Conservation (phyloP, 2,888 invertebrate genomes). For the Thymelicus lineola region DNA sequence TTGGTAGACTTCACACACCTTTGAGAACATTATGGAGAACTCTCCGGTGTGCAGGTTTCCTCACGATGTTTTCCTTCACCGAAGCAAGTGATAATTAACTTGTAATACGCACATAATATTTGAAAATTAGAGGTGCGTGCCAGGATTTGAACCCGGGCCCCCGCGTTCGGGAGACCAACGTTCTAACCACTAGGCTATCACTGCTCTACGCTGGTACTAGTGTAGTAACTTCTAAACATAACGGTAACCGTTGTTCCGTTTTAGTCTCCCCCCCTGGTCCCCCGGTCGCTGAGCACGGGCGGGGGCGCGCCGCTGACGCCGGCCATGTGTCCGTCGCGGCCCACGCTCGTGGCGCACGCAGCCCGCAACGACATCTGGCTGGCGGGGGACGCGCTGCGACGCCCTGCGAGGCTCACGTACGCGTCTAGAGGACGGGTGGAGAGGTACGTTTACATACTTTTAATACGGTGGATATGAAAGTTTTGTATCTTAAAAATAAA, state of each 20-base stretch:
- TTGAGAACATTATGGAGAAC: no score
- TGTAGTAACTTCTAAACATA: no score
- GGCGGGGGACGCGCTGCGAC: slow-evolving; percentile 76
- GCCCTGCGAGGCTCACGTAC: slow-evolving; percentile 73
- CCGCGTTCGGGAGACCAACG: no score
- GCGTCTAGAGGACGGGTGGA: slow-evolving; percentile 71
- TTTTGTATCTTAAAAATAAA: not conserved
- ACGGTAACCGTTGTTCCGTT: slow-evolving; percentile 28
- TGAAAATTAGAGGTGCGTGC: no score
- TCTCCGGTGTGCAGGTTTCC: no score
- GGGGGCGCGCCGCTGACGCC: slow-evolving; percentile 78
- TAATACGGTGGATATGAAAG: slow-evolving; percentile 45
- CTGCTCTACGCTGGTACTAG: no score
- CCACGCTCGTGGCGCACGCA: slow-evolving; percentile 94
- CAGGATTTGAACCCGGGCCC: no score
- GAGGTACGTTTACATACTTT: slow-evolving; percentile 48
- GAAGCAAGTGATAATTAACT: no score
- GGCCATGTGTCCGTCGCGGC: slow-evolving; percentile 89
- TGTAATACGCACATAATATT: no score
- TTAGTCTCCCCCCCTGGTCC: slow-evolving; percentile 75
- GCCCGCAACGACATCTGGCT: slow-evolving; percentile 97
- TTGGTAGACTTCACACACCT: no score
- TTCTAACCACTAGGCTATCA: no score
- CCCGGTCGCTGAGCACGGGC: slow-evolving; percentile 71
- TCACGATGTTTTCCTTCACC: no score